phyloP scores from a whole-genome alignment of 2,888 invertebrate genomes.

The Mythimna loreyi region DNA sequence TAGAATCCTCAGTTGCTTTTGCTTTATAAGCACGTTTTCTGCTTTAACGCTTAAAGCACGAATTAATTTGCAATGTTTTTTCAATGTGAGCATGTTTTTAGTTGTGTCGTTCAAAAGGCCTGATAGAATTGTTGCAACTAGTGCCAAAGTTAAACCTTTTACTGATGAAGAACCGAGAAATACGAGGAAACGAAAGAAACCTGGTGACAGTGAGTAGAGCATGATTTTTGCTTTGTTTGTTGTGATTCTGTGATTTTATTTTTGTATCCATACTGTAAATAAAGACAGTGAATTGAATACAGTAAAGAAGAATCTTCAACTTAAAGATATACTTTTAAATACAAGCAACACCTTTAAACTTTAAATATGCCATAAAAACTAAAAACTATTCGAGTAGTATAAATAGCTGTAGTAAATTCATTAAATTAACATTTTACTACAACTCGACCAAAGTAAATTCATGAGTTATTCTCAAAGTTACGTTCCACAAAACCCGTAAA shows the following conservation, averaged over 20 bases:
- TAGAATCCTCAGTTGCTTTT: slow-evolving; percentile 6
- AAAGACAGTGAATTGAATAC: not conserved
- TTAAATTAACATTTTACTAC: not conserved
- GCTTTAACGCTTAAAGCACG: slow-evolving; percentile 47
- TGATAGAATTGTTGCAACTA: slow-evolving; percentile 82
- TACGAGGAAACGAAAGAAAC: slow-evolving; percentile 94
- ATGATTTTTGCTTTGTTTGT: slow-evolving; percentile 40
- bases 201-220: slow-evolving; percentile 90
- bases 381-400: not conserved
- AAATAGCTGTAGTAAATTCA: not conserved
- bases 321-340: not conserved
- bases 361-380: not conserved
- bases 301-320: not conserved
- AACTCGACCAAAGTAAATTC: not conserved
- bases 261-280: slow-evolving; percentile 1
- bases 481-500: not conserved
- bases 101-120: slow-evolving; percentile 97
- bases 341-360: not conserved
- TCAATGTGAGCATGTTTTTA: slow-evolving; percentile 80
- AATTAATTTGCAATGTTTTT: slow-evolving; percentile 56
- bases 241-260: slow-evolving; percentile 26
- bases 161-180: slow-evolving; percentile 76
- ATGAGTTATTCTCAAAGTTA: not conserved
- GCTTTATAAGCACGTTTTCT: slow-evolving; percentile 23
- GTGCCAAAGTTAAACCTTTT: slow-evolving; percentile 76